A percentile compares a stretch with the other conserved stretches of the same genome.
These are phyloP conservation scores for Caenorhabditis uteleia DNA, from an alignment of 2,888 invertebrate species.

Conservation along the genomic window DNA sequence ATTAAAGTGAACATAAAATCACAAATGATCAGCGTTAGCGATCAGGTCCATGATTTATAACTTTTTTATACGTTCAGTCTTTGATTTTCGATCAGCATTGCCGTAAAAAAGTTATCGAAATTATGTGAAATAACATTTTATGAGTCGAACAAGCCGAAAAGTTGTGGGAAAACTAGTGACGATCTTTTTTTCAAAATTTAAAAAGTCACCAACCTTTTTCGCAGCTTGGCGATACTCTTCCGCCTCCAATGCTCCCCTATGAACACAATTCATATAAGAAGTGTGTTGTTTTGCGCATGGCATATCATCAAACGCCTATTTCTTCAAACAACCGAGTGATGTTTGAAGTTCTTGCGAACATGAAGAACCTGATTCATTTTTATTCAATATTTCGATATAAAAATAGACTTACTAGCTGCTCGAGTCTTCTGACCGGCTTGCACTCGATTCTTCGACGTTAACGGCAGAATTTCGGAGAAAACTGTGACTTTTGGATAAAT, in stretches of 20 bases:
- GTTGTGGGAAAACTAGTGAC: too few relatives aligned
- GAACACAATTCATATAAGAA: conserved; percentile 61
- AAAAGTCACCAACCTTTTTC: conserved; percentile 42
- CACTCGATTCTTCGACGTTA: conserved; percentile 59
- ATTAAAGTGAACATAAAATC: too few relatives aligned
- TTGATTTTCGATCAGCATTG: too few relatives aligned
- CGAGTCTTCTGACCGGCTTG: conserved; percentile 36
- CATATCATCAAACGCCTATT: conserved; percentile 67
- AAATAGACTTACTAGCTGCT: conserved; percentile 57
- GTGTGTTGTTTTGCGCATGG: conserved; percentile 60
- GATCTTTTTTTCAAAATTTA: too few relatives aligned
- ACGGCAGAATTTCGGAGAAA: conserved; percentile 60
- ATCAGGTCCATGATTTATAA: too few relatives aligned
- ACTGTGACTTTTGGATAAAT: conserved; percentile 51
- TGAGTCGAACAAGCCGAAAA: too few relatives aligned
- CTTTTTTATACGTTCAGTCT: too few relatives aligned
- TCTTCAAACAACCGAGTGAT: conserved; percentile 66
- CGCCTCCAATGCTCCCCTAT: conserved; percentile 50
- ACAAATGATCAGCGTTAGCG: too few relatives aligned
- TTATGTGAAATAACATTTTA: too few relatives aligned
- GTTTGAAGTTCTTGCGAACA: conserved; percentile 67
- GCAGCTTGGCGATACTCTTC: conserved; percentile 54
- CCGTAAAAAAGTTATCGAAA: too few relatives aligned
- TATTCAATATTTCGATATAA: too few relatives aligned
- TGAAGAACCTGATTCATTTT: conserved; percentile 60